Conservation (phyloP, 1,140 invertebrate genomes). For the honey bee (Apis mellifera) region DNA sequence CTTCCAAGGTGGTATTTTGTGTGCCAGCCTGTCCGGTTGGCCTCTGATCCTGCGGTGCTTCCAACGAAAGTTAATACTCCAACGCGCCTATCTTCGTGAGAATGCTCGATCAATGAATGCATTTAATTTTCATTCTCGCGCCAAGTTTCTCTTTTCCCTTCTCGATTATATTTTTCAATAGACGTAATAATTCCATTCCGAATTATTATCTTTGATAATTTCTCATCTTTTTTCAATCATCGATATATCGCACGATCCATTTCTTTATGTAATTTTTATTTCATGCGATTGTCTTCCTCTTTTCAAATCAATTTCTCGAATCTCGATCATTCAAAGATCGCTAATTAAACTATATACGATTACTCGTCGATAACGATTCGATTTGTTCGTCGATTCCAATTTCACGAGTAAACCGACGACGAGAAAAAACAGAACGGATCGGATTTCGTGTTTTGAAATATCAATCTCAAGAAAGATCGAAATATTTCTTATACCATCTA, state of each 20-base stretch:
- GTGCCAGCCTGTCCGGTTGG: slow-evolving; percentile 25
- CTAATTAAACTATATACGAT: slow-evolving; percentile 29
- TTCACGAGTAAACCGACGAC: slow-evolving; percentile 19
- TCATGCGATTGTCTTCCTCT: not conserved
- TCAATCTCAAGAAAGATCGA: too few relatives aligned
- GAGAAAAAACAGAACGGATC: not conserved
- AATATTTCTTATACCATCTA: too few relatives aligned
- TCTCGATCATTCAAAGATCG: slow-evolving; percentile 23
- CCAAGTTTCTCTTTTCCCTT: slow-evolving; percentile 3
- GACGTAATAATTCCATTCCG: not conserved
- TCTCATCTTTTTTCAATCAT: too few relatives aligned
- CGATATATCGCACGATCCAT: not conserved
- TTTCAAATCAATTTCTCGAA: not conserved
- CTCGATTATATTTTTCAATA: not conserved
- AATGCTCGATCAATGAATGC: slow-evolving; percentile 27
- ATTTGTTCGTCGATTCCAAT: slow-evolving; percentile 9
- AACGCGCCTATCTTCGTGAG: slow-evolving; percentile 37
- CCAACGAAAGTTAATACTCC: slow-evolving; percentile 57
- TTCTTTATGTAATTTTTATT: too few relatives aligned
- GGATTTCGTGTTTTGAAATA: too few relatives aligned
- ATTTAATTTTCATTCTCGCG: slow-evolving; percentile 28
- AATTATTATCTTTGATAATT: too few relatives aligned
- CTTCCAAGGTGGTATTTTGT: slow-evolving; percentile 58
- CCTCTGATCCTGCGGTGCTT: slow-evolving; percentile 33
- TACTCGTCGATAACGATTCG: slow-evolving; percentile 43